Percentiles rank a stretch among this genome's conserved stretches.
Conservation (phyloP, 2,888 invertebrate species). For the Cephus rjabovi region DNA sequence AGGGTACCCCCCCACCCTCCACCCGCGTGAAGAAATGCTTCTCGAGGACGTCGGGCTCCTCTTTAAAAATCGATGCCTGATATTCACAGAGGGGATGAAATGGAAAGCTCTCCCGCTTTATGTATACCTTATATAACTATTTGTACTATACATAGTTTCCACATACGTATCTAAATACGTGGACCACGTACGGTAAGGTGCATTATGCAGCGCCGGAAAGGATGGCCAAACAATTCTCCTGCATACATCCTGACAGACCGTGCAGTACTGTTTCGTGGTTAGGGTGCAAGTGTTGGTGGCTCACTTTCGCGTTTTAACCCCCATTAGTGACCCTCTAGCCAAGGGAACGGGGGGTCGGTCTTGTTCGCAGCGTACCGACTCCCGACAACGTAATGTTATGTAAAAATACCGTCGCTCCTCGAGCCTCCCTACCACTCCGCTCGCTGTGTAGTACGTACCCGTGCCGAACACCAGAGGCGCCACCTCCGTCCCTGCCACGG, state of each 20-base stretch:
- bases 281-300: conserved; percentile 16
- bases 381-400: conserved; percentile 56
- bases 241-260: neutral
- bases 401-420: conserved; percentile 51
- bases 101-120: too few species aligned
- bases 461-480: neutral
- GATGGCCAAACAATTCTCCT: neutral
- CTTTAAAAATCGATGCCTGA: too few species aligned
- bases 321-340: conserved; percentile 51
- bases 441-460: neutral
- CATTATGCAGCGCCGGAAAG: neutral
- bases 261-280: neutral
- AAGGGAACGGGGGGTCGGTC: neutral
- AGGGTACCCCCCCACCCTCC: too few species aligned
- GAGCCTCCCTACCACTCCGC: conserved; percentile 12
- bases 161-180: too few species aligned
- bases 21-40: too few species aligned
- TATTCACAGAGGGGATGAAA: too few species aligned
- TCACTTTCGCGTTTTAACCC: conserved; percentile 55
- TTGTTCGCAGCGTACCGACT: conserved; percentile 20
- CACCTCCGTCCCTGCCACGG: conserved; percentile 16
- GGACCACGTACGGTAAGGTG: neutral
- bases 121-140: too few species aligned
- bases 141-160: too few species aligned
- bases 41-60: too few species aligned